Percentiles rank a stretch among this genome's conserved stretches.
These are phyloP conservation scores for Limulus polyphemus DNA, from an alignment of 2,888 invertebrate genomes.

Conservation along the genomic window DNA sequence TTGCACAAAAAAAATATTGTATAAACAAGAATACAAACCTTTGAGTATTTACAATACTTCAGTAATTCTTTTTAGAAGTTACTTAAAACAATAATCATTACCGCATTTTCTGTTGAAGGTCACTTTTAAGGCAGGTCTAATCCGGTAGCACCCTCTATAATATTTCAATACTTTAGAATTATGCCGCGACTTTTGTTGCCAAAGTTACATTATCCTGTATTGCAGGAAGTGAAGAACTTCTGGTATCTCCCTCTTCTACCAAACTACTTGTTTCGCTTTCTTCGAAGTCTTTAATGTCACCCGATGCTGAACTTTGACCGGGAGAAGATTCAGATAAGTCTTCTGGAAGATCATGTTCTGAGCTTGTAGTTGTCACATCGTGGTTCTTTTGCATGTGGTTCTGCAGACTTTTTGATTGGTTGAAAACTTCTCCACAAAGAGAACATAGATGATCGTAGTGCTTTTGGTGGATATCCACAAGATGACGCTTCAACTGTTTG, in stretches of 20 bases:
- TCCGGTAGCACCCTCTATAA: too few species aligned
- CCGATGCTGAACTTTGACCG: conserved; percentile 19
- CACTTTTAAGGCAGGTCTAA: too few species aligned
- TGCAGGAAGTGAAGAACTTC: conserved; percentile 14
- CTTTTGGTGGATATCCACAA: conserved; percentile 66
- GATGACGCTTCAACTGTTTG: conserved; percentile 64
- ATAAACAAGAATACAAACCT: too few species aligned
- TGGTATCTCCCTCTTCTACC: conserved; percentile 19
- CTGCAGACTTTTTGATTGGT: conserved; percentile 67
- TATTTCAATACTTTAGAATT: too few species aligned
- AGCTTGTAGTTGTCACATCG: conserved; percentile 37
- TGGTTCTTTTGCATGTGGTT: conserved; percentile 69
- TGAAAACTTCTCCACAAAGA: conserved; percentile 73
- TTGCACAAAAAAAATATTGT: too few species aligned
- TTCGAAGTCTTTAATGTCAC: conserved; percentile 21
- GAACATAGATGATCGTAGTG: conserved; percentile 71
- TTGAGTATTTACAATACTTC: too few species aligned
- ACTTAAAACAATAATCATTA: too few species aligned
- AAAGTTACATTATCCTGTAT: conserved; percentile 8
- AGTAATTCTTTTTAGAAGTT: too few species aligned
- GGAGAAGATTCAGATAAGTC: conserved; percentile 13
- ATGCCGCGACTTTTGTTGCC: conserved; percentile 8
- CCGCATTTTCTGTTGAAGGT: too few species aligned
- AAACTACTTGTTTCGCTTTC: conserved; percentile 23
- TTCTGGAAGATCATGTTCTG: conserved; percentile 7